phyloP scores from a whole-genome alignment of 2,113 vertebrate genomes.

The Psephotus haematonotus region DNA sequence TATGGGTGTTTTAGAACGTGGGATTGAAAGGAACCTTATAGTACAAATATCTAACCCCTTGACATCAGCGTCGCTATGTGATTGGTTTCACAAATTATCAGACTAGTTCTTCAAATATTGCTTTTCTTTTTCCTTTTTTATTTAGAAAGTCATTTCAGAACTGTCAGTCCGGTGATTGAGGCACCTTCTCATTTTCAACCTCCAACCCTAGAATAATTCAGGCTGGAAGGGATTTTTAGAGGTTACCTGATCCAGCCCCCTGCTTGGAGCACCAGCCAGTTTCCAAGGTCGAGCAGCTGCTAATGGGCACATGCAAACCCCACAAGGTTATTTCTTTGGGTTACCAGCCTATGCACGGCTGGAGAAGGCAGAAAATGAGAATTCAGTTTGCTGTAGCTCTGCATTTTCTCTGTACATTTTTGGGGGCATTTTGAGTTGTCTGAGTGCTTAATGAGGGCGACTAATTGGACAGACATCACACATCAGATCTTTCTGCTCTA shows the following conservation, averaged over 20 bases:
- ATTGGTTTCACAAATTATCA: neutral
- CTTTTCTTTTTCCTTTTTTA: neutral
- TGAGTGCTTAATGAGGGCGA: neutral
- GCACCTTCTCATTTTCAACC: neutral
- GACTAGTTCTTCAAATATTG: neutral
- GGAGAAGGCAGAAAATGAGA: neutral
- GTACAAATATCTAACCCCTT: neutral
- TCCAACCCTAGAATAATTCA: neutral
- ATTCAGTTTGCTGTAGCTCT: neutral
- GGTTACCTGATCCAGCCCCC: neutral
- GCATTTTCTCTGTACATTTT: neutral
- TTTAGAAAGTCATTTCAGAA: neutral
- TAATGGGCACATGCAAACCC: neutral
- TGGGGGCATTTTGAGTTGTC: neutral
- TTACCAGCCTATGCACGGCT: neutral
- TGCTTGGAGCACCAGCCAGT: neutral
- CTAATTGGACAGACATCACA: neutral
- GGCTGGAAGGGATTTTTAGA: neutral
- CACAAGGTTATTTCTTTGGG: neutral
- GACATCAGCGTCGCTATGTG: accelerated
- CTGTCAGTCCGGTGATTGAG: neutral
- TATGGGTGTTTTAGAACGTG: neutral
- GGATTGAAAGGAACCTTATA: neutral
- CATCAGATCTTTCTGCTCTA: neutral
- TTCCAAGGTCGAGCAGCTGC: neutral